Percentiles rank a stretch among this genome's conserved stretches.
Evolutionary conservation across 64 coral and sea anemone genomes (phyloP).

Genomic region (Stylophora pistillata): DNA sequence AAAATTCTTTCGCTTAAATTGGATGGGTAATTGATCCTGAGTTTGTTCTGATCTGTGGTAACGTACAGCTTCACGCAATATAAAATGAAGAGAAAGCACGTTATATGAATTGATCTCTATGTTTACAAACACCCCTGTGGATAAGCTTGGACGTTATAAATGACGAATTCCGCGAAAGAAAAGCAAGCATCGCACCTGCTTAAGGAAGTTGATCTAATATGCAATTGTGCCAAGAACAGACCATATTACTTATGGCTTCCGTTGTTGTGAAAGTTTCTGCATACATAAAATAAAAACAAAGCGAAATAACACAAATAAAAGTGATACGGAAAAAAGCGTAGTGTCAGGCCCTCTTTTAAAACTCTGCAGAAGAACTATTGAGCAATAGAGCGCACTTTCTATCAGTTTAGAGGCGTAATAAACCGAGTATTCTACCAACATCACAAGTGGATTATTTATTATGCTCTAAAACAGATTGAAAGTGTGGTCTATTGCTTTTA

Average conservation of each 20-base stretch:
- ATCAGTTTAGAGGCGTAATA: too few relatives aligned
- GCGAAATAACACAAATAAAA: too few relatives aligned
- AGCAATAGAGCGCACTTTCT: too few relatives aligned
- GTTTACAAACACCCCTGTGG: background rate
- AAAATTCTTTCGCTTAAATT: background rate
- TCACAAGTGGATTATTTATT: too few relatives aligned
- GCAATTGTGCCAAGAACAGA: background rate
- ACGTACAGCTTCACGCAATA: background rate
- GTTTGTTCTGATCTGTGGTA: background rate
- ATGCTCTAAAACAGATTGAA: too few relatives aligned
- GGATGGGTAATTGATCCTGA: background rate
- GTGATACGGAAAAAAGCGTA: too few relatives aligned
- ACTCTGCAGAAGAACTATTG: too few relatives aligned
- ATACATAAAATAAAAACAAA: too few relatives aligned
- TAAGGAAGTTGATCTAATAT: background rate
- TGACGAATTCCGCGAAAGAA: background rate
- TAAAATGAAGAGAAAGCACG: background rate
- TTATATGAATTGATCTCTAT: slow-evolving; percentile 9
- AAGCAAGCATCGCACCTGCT: background rate
- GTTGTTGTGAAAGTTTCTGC: too few relatives aligned
- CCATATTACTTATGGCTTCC: background rate
- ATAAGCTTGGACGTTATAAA: background rate
- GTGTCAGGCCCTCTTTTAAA: too few relatives aligned
- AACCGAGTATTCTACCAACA: too few relatives aligned
- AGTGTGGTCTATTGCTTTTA: too few relatives aligned